phyloP scores from a whole-genome alignment of 1,140 invertebrate species.

The Zophobas morio region DNA sequence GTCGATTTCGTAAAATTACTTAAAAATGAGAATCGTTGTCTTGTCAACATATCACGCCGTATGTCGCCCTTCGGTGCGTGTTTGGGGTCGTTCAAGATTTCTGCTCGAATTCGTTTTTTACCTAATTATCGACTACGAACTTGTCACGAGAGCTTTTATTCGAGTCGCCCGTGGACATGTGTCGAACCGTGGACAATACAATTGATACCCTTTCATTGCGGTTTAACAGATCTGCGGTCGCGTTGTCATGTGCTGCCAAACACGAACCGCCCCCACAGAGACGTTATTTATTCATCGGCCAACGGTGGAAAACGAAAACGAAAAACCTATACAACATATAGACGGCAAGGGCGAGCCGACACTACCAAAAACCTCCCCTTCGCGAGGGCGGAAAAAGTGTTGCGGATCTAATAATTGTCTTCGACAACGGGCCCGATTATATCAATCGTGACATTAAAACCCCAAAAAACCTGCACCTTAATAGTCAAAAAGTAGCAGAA shows the following conservation, averaged over 20 bases:
- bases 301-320: background rate
- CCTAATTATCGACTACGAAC: constrained; percentile 36
- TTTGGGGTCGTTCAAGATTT: constrained; percentile 50
- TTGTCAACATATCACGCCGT: constrained; percentile 65
- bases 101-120: constrained; percentile 32
- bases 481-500: too few species aligned
- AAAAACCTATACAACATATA: too few species aligned
- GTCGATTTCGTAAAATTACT: constrained; percentile 57
- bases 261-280: constrained; percentile 34
- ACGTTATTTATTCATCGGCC: constrained; percentile 29
- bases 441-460: too few species aligned
- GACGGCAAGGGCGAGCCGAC: too few species aligned
- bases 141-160: constrained; percentile 61
- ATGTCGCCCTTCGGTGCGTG: constrained; percentile 56
- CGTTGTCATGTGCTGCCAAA: constrained; percentile 50
- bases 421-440: too few species aligned
- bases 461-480: too few species aligned
- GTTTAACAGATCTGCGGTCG: constrained; percentile 59
- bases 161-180: constrained; percentile 62
- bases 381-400: too few species aligned
- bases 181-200: constrained; percentile 56
- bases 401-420: too few species aligned
- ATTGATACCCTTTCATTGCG: constrained; percentile 55
- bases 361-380: too few species aligned
- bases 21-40: constrained; percentile 58